phyloP scores from a whole-genome alignment of 1,140 invertebrate genomes.

The Holcopasites calliopsidis region DNA sequence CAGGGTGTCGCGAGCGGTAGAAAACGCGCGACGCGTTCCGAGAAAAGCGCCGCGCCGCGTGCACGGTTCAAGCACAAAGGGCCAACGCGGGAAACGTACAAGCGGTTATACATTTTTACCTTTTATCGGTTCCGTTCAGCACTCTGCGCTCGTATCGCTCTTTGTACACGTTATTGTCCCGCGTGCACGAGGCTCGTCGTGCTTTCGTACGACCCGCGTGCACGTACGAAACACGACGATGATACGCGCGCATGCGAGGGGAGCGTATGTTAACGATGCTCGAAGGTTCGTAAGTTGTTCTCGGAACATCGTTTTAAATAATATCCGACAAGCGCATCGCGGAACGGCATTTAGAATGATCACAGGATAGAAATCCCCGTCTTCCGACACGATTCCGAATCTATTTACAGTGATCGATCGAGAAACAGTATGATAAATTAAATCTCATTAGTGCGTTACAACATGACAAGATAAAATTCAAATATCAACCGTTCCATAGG shows the following conservation, averaged over 20 bases:
- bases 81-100: slow-evolving; percentile 62
- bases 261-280: slow-evolving; percentile 72
- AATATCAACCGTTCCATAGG: too few relatives aligned
- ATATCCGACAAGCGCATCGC: neutral
- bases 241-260: slow-evolving; percentile 70
- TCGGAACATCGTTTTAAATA: neutral
- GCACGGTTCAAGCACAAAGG: slow-evolving; percentile 51
- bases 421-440: too few relatives aligned
- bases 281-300: slow-evolving; percentile 55
- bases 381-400: too few relatives aligned
- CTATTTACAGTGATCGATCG: too few relatives aligned
- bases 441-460: too few relatives aligned
- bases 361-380: too few relatives aligned
- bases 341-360: too few relatives aligned
- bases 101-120: too few relatives aligned
- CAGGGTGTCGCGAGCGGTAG: neutral
- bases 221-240: slow-evolving; percentile 57
- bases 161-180: slow-evolving; percentile 66
- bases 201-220: slow-evolving; percentile 54
- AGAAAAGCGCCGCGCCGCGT: slow-evolving; percentile 5
- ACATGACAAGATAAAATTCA: too few relatives aligned
- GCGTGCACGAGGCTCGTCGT: slow-evolving; percentile 44
- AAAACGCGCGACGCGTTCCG: slow-evolving; percentile 26
- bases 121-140: slow-evolving; percentile 58
- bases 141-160: slow-evolving; percentile 48